Evolutionary conservation across 2,797 vertebrate species (phyloP).

Genomic region (Lacerta bilineata): DNA sequence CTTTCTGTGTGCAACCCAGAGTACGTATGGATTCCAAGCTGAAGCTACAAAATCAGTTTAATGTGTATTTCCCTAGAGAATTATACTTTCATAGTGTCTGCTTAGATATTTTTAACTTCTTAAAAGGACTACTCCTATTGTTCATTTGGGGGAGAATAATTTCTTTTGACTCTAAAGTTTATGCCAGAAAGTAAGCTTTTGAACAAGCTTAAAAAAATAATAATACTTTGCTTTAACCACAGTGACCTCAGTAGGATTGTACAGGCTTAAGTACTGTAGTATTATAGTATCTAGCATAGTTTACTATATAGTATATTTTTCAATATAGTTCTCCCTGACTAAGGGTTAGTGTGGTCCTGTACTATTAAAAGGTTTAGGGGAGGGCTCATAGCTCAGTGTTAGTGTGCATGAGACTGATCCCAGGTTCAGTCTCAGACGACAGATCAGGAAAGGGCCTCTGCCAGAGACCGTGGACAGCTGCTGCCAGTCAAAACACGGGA

Average conservation of each 20-base stretch:
- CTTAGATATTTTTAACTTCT: not conserved
- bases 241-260: not conserved
- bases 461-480: not conserved
- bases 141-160: not conserved
- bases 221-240: not conserved
- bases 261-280: not conserved
- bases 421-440: not conserved
- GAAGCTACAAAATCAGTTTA: not conserved
- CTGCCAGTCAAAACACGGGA: not conserved
- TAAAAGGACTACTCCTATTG: not conserved
- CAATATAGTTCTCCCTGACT: not conserved
- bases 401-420: not conserved
- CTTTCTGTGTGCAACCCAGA: not conserved
- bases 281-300: not conserved
- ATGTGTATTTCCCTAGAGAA: not conserved
- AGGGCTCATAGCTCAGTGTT: not conserved
- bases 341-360: not conserved
- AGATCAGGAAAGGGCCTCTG: not conserved
- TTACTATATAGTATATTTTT: not conserved
- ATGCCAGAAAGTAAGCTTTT: not conserved
- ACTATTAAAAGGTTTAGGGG: not conserved
- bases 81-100: not conserved
- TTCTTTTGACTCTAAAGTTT: constrained; percentile 1
- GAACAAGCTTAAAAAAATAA: not conserved
- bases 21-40: not conserved